These are phyloP conservation scores for Sogatella furcifera DNA, from an alignment of 1,140 invertebrate genomes.

Conservation along the genomic window DNA sequence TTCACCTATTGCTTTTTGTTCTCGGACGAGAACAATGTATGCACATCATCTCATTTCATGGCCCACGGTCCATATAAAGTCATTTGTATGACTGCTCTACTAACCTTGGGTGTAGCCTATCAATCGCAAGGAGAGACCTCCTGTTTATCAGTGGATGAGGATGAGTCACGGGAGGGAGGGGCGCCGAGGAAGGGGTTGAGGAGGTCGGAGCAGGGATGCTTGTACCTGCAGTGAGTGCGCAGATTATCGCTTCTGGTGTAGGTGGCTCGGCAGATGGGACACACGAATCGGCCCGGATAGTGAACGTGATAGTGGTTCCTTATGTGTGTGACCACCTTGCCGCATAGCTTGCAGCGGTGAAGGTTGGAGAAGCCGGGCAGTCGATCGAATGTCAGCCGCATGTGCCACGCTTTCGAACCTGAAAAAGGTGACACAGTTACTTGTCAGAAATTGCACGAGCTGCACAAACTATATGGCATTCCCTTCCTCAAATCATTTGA, in stretches of 20 bases:
- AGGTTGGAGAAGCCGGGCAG: constrained; percentile 70
- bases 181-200: not conserved
- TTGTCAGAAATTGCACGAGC: too few species aligned
- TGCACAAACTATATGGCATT: too few species aligned
- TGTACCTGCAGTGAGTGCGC: constrained; percentile 79
- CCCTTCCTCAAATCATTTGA: too few species aligned
- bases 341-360: constrained; percentile 81
- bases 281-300: constrained; percentile 78
- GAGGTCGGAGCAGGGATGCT: constrained; percentile 66
- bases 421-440: constrained; percentile 42
- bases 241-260: constrained; percentile 81
- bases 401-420: constrained; percentile 85
- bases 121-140: not conserved
- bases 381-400: constrained; percentile 81
- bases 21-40: too few species aligned
- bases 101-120: too few species aligned
- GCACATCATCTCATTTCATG: too few species aligned
- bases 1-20: too few species aligned
- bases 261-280: constrained; percentile 72
- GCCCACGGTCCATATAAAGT: too few species aligned
- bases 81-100: too few species aligned
- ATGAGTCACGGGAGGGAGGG: not conserved
- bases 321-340: constrained; percentile 83
- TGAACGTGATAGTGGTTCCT: constrained; percentile 84
- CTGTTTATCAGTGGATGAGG: not conserved